Base-by-base conservation (phyloP, 2,113 vertebrate species). In the Lamprotornis superbus region DNA sequence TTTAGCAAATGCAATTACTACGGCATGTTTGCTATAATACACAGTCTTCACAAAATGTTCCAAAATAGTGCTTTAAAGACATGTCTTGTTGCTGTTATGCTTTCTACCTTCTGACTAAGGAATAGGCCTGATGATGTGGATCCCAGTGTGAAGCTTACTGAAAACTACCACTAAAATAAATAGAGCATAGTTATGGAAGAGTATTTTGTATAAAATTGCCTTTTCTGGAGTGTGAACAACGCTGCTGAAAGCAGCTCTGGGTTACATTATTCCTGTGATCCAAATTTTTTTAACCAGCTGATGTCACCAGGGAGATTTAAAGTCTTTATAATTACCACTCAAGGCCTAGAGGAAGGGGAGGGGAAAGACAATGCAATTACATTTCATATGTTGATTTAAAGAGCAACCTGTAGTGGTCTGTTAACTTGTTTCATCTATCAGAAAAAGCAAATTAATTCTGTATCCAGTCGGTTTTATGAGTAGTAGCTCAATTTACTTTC, bases 261-360 rank as follows among this genome's bases (percentile, higher is more conserved):
- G 78, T 97, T 96, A 93, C 89, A 83, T 94, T 91, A 95, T 94
- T 95, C 87, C 83, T 93, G 84, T 89, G 92, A 97, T 97, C 96
- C 96, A 97, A 93, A 97, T 97, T 97, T 97, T 97, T 95, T 97
- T 97, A 97, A 95, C 95, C 85, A 93, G 94, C 81, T 96, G 95
- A 97, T 97, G 96, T 97, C 97, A 98, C 97, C 83, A 71, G 95
- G 96, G 98, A 97, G 95, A 95, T 94, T 61, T 87, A 83, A 97
- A 96, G 87, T 83, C 96, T 97, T 97, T 94, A 93, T 97, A 97
- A 98, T 98, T 97, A 98, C 92, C 7, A 68, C 87, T 97, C 83
- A 96, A 95, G 93, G 78, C 81, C 93, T 96, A 84, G 85, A 82
- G 53, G 84, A 94, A 90, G 30, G 19, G 19, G 70, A 56, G 33